Conservation (phyloP, 2,113 vertebrate genomes). For the Alces alces region DNA sequence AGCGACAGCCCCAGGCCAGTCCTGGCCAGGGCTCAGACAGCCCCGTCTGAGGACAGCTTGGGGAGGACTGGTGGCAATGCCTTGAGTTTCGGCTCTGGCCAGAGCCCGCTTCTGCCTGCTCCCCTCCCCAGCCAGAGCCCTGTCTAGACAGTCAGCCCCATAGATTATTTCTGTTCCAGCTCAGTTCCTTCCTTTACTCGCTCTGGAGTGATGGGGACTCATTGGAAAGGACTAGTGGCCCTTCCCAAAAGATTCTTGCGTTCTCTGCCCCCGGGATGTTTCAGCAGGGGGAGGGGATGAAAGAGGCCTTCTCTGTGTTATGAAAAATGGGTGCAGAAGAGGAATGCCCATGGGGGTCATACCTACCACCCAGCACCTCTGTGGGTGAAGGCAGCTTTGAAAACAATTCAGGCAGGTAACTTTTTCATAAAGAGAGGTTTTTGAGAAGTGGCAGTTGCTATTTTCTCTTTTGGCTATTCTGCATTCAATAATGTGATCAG, state of each 20-base stretch:
- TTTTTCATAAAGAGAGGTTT: neutral
- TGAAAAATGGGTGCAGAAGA: neutral
- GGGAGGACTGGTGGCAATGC: neutral
- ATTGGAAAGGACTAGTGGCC: neutral
- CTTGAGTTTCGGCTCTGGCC: constrained; percentile 55
- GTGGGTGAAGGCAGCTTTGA: neutral
- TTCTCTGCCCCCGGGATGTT: neutral
- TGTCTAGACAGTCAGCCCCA: constrained; percentile 48
- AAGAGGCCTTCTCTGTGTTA: neutral
- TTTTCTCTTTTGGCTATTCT: neutral
- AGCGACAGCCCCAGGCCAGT: neutral
- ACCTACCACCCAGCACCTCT: neutral
- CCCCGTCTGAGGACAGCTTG: neutral
- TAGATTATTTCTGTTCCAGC: neutral
- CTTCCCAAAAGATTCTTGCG: neutral
- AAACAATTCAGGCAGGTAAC: neutral
- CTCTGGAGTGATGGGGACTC: neutral
- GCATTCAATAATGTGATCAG: neutral
- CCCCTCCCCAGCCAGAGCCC: neutral
- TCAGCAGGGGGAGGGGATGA: fast-evolving
- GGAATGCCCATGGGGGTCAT: neutral
- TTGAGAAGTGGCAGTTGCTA: neutral
- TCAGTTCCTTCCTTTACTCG: neutral
- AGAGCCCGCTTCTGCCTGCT: neutral
- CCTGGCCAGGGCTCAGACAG: neutral